These are phyloP conservation scores for Ceryle rudis DNA, from an alignment of 2,797 vertebrate genomes.

Conservation along the genomic window DNA sequence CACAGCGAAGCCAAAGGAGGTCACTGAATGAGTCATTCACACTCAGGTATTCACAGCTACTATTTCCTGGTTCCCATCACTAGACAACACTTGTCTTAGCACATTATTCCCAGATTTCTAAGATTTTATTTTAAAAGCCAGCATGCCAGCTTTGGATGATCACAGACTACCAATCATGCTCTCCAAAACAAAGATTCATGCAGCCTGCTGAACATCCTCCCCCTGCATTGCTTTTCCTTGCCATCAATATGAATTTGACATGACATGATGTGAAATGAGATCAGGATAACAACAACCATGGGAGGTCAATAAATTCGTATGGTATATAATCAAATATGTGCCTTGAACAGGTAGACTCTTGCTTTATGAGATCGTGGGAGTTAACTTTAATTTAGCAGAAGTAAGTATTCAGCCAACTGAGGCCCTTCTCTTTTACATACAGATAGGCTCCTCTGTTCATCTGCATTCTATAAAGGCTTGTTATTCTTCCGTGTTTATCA, in stretches of 20 bases:
- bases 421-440: conserved; percentile 61
- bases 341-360: conserved; percentile 27
- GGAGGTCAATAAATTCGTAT: conserved; percentile 17
- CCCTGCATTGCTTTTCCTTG: background rate
- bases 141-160: background rate
- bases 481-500: conserved; percentile 69
- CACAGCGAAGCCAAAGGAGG: conserved; percentile 39
- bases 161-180: background rate
- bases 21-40: conserved; percentile 38
- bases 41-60: conserved; percentile 59
- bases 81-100: conserved; percentile 58
- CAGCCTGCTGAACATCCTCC: background rate
- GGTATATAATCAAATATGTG: conserved; percentile 1
- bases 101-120: conserved; percentile 58
- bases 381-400: conserved; percentile 56
- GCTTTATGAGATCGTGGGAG: conserved; percentile 44
- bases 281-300: background rate
- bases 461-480: conserved; percentile 62
- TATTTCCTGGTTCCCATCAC: conserved; percentile 63
- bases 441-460: conserved; percentile 58
- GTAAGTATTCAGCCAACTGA: conserved; percentile 48
- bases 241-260: background rate
- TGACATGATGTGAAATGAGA: background rate
- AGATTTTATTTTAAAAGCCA: conserved; percentile 45
- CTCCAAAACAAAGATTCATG: background rate